Evolutionary conservation across 2,797 vertebrate species (phyloP), one percentile per base, ranked within the genome.

Genomic region (Tolypeutes matacus): DNA sequence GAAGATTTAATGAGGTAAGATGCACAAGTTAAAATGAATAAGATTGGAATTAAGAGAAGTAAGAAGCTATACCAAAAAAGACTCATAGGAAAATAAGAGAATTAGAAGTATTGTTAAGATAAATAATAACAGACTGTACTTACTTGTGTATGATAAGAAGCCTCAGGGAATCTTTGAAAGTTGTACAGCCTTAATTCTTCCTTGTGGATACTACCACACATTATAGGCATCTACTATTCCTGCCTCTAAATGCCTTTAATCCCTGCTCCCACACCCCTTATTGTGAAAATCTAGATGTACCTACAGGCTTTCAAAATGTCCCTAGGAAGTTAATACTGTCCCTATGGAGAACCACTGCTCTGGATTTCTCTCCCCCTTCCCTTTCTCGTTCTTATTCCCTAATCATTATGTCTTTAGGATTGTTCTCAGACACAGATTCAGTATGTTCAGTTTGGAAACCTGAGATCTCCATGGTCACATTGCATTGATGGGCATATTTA

Each of bases 81-180:
- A 80, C 65, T 62, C 25, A 77, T 76, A 76, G 81, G 65, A 70
- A 77, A 92, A 67, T 53, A 56, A 82, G n/a, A 25, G 39, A 94
- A 80, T 81, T 86, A 89, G 86, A 88, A 56, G 4, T 69, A 36
- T 39, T 78, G 10, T 88, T 75, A 39, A 29, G 36, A 29, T 85
- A 76, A 75, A 12, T 92, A 84, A 49, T 64, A 91, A 65, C 34
- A 92, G 64, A 87, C 36, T 18, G 82, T 56, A 64, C 15, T 90
- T 93, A 65, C 29, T 92, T 96, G 58, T 86, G 2, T 69, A 51
- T 75, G 56, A 34, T 49, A n/a, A 93, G 17, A 94, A 81, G 39
- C 27, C 62, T 62, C 31, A 89, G 81, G 36, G 29, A 27, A 78
- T 25, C 53, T 89, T 80, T 92, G 51, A 80, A 70, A 86, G n/a